A percentile compares a stretch with the other conserved stretches of the same genome.
phyloP scores from a whole-genome alignment of 2,113 vertebrate genomes.

The Argyrosomus japonicus region DNA sequence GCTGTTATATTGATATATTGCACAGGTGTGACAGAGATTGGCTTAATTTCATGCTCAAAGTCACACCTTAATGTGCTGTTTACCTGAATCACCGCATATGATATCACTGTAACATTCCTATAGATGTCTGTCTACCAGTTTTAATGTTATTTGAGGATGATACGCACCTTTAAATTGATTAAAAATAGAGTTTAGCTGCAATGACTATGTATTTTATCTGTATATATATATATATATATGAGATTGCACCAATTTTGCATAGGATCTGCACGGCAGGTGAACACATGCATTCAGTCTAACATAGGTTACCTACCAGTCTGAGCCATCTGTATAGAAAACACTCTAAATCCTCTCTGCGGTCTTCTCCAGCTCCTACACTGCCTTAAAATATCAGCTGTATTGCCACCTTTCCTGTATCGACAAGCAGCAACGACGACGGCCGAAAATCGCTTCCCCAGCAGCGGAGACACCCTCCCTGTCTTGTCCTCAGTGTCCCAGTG shows the following conservation, averaged over 20 bases:
- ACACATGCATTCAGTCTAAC: background rate
- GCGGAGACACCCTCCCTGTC: background rate
- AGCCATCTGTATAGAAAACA: conserved; percentile 2
- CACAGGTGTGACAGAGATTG: background rate
- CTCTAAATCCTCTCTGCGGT: background rate
- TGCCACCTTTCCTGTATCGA: background rate
- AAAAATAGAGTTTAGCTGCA: background rate
- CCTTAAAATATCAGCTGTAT: conserved; percentile 7
- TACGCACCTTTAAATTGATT: background rate
- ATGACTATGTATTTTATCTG: background rate
- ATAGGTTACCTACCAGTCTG: conserved; percentile 55
- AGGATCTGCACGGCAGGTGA: conserved; percentile 16
- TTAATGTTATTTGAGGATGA: background rate
- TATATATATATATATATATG: background rate
- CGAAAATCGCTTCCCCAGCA: background rate
- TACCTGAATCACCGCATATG: background rate
- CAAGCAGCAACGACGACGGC: background rate
- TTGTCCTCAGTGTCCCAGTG: conserved; percentile 27
- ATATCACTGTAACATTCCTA: background rate
- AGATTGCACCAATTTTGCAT: background rate
- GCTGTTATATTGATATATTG: background rate
- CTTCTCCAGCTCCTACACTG: background rate
- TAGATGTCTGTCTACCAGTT: background rate
- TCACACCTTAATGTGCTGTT: background rate
- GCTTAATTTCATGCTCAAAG: background rate